Evolutionary conservation across 1,140 invertebrate species (phyloP), one percentile per base, ranked within the genome.

Genomic region (Drosophila carrolli): DNA sequence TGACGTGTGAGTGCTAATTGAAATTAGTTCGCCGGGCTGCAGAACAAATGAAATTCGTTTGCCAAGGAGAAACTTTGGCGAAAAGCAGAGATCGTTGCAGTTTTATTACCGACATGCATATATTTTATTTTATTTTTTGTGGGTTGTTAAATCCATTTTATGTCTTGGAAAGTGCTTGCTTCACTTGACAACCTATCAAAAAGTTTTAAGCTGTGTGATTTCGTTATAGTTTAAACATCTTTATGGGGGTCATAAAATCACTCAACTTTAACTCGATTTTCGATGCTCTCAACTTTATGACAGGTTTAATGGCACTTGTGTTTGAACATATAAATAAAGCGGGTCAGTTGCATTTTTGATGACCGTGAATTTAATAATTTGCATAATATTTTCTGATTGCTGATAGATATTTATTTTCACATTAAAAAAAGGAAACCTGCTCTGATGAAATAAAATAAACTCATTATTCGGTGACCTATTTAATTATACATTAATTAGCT

Each of bases 1-100:
- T 27, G 29, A 3, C 35, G 44, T 55, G 48, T 55, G 59, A 7
- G 16, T 66, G 53, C 61, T 75, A 75, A 75, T 75, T 75, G 73
- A 75, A 75, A 75, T 67, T 58, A 57, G 38, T 50, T 71, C 16
- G 16, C 29, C 29, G 10, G 53, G 10, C 50, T 54, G 50, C 16
- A 16, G 14, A 41, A 27, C 60, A 54, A 16, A 55, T 8, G 8
- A 8, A 44, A 63, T 46, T 63, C 60, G 27, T 8, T 44, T 1
- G 48, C 9, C 48, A 35, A 37, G 14, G 27, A 7, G 13, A 38
- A 48, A 11, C 19, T 59, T 62, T 50, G 29, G 10, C 60, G n/a
- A 38, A 41, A 32, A 29, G 44, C 35, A 66, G 27, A 29, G 35
- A 38, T 40, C 35, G 13, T 11, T 38, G 58, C 14, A 46, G 41